Evolutionary conservation across 2,797 vertebrate species (phyloP).

Genomic region (Helarctos malayanus): DNA sequence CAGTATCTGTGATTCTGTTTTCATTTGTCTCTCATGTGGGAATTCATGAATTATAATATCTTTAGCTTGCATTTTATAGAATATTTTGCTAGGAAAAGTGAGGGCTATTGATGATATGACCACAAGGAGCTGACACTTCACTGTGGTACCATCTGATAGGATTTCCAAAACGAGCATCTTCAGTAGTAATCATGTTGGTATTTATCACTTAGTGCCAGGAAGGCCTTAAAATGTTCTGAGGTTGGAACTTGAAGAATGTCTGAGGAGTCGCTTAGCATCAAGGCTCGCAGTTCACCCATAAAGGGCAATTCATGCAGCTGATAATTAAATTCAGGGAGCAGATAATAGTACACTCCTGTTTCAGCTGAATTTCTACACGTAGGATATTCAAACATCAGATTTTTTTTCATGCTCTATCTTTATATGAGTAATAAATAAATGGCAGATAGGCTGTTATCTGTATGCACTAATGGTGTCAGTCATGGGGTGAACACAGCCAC

Average conservation of each 20-base stretch:
- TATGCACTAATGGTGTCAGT: background rate
- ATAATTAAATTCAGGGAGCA: background rate
- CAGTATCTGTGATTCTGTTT: background rate
- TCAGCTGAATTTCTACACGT: background rate
- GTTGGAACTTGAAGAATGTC: background rate
- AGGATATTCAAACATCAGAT: background rate
- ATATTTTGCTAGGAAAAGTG: background rate
- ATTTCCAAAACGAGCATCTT: background rate
- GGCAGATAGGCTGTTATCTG: background rate
- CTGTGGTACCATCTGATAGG: background rate
- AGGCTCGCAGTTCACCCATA: background rate
- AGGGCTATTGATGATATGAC: background rate
- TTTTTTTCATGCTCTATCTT: background rate
- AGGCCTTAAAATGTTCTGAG: background rate
- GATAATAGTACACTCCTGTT: background rate
- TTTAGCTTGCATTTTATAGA: background rate
- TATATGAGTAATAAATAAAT: background rate
- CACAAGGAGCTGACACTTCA: background rate
- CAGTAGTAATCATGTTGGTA: background rate
- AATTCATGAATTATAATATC: background rate
- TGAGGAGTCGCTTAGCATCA: background rate
- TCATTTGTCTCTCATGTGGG: slow-evolving; percentile 4
- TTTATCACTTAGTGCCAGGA: background rate
- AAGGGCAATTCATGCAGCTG: background rate
- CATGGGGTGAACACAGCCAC: background rate